A percentile compares a stretch with the other conserved stretches of the same genome.
These are phyloP conservation scores for Dallia pectoralis DNA, from an alignment of 2,797 vertebrate species.

Conservation along the genomic window DNA sequence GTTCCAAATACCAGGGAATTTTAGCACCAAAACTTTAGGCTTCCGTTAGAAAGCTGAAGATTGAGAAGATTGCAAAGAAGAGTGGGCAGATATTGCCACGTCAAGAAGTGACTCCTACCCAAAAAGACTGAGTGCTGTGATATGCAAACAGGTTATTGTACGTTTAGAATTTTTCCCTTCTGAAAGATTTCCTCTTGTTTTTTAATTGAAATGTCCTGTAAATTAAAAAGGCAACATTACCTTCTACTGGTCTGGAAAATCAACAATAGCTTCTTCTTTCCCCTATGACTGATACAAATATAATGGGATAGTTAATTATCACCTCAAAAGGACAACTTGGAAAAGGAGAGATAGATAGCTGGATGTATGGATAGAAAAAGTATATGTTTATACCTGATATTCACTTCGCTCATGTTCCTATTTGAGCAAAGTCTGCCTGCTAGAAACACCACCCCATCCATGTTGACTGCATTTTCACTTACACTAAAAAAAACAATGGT, in stretches of 20 bases:
- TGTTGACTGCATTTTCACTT: slow-evolving; percentile 73
- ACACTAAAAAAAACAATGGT: slow-evolving; percentile 64
- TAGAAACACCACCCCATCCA: slow-evolving; percentile 69
- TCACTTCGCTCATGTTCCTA: slow-evolving; percentile 60
- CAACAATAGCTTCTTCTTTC: slow-evolving; percentile 61
- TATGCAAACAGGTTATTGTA: no score
- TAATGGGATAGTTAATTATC: slow-evolving; percentile 2
- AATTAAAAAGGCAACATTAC: slow-evolving; percentile 52
- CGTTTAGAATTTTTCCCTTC: no score
- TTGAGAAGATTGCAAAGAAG: no score
- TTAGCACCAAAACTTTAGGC: no score
- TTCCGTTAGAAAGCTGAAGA: no score
- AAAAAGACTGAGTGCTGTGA: no score
- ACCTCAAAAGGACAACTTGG: not conserved
- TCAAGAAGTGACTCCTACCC: no score
- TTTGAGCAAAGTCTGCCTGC: slow-evolving; percentile 61
- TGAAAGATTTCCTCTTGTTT: no score
- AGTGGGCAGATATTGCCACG: no score
- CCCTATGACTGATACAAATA: slow-evolving; percentile 69
- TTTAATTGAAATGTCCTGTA: no score
- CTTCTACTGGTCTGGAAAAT: slow-evolving; percentile 66
- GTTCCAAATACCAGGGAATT: no score
- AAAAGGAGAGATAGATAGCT: not conserved
- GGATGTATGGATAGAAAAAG: not conserved
- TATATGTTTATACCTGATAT: slow-evolving; percentile 70